Evolutionary conservation across 1,140 invertebrate species (phyloP).

Genomic region (Ooceraea biroi): DNA sequence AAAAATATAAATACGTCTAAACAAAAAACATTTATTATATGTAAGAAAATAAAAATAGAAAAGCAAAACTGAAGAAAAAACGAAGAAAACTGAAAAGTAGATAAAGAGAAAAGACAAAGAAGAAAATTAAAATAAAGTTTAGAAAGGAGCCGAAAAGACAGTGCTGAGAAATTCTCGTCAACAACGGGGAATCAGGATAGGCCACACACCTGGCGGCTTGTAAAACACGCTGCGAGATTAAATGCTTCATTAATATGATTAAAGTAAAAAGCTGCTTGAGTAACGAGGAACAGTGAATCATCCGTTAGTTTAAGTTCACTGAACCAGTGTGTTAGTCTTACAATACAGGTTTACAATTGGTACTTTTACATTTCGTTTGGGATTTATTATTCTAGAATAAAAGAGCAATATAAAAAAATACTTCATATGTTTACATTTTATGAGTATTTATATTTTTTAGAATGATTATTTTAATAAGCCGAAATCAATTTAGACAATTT

Average conservation of each 20-base stretch:
- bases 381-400: slow-evolving; percentile 8
- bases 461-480: slow-evolving; percentile 20
- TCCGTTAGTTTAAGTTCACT: slow-evolving; percentile 65
- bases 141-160: slow-evolving; percentile 62
- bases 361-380: slow-evolving; percentile 26
- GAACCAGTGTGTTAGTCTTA: slow-evolving; percentile 1
- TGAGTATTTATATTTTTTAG: background rate
- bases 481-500: slow-evolving; percentile 24
- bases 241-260: slow-evolving; percentile 87
- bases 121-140: slow-evolving; percentile 32
- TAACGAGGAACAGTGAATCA: slow-evolving; percentile 85
- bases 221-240: slow-evolving; percentile 86
- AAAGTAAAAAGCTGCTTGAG: slow-evolving; percentile 86
- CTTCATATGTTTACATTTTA: background rate
- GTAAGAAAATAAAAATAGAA: slow-evolving; percentile 67
- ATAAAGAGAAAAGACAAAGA: background rate
- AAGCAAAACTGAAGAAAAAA: slow-evolving; percentile 53
- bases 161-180: slow-evolving; percentile 81
- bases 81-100: background rate
- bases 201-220: slow-evolving; percentile 84
- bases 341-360: background rate
- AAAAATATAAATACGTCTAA: slow-evolving; percentile 82
- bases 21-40: slow-evolving; percentile 79
- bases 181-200: slow-evolving; percentile 75
- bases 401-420: background rate